These are phyloP conservation scores for Lottia gigantea DNA, from an alignment of 2,888 invertebrate species.

Conservation along the genomic window DNA sequence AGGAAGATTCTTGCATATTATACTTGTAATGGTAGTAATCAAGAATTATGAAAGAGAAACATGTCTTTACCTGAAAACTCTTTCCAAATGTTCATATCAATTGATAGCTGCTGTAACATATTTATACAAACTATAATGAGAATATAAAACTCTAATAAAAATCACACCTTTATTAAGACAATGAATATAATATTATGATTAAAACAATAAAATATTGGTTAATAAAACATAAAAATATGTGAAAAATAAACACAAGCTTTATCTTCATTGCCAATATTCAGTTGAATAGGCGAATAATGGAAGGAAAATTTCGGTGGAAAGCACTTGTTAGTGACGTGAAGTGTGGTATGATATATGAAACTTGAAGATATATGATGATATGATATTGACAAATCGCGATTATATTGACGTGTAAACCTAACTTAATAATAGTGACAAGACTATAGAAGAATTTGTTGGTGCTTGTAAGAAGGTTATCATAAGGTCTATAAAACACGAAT, in stretches of 20 bases:
- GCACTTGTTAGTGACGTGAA: neutral
- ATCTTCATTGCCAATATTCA: slow-evolving; percentile 4
- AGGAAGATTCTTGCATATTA: too few relatives aligned
- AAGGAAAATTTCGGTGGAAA: neutral
- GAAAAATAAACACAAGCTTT: neutral
- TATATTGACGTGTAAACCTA: neutral
- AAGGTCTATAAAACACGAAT: slow-evolving; percentile 4
- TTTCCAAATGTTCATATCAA: too few relatives aligned
- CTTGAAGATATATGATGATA: neutral
- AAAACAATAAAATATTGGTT: too few relatives aligned
- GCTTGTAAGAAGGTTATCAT: slow-evolving; percentile 5
- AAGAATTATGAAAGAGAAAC: too few relatives aligned
- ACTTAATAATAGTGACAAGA: slow-evolving; percentile 5
- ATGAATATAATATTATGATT: neutral
- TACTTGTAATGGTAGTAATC: too few relatives aligned
- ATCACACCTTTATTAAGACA: slow-evolving; percentile 7
- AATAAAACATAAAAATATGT: too few relatives aligned
- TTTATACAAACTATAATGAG: too few relatives aligned
- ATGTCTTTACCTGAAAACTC: too few relatives aligned
- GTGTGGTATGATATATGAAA: slow-evolving; percentile 1
- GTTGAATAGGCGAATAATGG: neutral
- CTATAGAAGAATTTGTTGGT: slow-evolving; percentile 6
- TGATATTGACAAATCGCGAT: neutral
- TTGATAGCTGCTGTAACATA: too few relatives aligned
- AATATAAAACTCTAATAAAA: too few relatives aligned